Evolutionary conservation across 2,113 vertebrate genomes (phyloP), one percentile per base, ranked within the genome.

Genomic region (Siniperca knerii): DNA sequence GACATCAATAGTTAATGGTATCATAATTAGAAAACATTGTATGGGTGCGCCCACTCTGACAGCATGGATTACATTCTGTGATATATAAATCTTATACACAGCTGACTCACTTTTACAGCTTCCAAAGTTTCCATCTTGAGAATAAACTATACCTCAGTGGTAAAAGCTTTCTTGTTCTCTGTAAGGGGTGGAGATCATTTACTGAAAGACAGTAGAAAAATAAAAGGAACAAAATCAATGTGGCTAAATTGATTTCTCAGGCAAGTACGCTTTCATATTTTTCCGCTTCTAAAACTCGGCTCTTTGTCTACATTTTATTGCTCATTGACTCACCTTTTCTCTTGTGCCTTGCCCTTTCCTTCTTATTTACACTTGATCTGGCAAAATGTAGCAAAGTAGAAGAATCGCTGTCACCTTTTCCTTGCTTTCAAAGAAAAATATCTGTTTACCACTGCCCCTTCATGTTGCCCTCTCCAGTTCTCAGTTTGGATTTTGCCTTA

Each of bases 211-310:
- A 20, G 58, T 29, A 33, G 55, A 75, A 81, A 78, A 64, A 64
- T 12, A 69, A 70, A 88, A 64, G 57, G 64, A 81, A 64, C 77
- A 80, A 89, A 84, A 94, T 92, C 90, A 69, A 91, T 93, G 81
- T 44, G 62, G 55, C 66, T 58, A 79, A 82, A 91, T 89, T 82
- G 83, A 93, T 89, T 90, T 89, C 61, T 81, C 57, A 37, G 77
- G 65, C 35, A 90, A 92, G 72, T 50, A 76, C 65, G 61, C 66
- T 77, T 93, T 92, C 69, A 87, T 85, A 81, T 87, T 87, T 85
- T 72, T 72, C 18, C 68, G 9, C 60, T 9, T 44, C 85, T 91
- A 83, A 88, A 84, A 86, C 81, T 79, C 10, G 13, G 21, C 21
- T 87, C 82, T 91, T 67, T 91, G 71, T 85, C 62, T 74, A 58